A percentile compares a stretch with the other conserved stretches of the same genome.
Conservation (phyloP, 2,113 vertebrate genomes). For the Cyanistes caeruleus region DNA sequence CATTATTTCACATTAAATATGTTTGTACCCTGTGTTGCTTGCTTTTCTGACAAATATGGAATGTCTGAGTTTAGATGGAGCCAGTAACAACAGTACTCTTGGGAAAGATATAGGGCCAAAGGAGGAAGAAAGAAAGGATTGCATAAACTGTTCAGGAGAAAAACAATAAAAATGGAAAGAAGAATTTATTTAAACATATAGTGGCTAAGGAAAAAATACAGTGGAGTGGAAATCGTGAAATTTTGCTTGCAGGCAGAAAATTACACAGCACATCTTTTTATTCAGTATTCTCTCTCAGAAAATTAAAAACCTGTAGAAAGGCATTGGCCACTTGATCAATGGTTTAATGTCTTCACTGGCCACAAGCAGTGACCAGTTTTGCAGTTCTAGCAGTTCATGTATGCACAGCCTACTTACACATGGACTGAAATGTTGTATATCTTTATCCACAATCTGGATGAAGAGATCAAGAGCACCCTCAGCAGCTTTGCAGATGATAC, state of each 20-base stretch:
- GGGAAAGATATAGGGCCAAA: neutral
- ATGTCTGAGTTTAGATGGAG: constrained; percentile 4
- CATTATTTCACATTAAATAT: neutral
- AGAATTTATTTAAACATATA: neutral
- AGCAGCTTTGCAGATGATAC: neutral
- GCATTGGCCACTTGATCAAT: neutral
- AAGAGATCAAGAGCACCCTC: neutral
- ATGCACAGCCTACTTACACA: neutral
- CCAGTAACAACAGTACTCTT: neutral
- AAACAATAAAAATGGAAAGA: neutral
- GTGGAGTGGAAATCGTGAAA: neutral
- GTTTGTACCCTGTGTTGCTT: neutral
- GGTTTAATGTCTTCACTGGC: neutral
- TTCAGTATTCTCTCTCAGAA: neutral
- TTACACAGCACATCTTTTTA: neutral
- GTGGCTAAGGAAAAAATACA: neutral
- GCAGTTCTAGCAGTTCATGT: neutral
- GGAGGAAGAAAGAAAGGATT: neutral
- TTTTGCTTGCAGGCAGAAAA: neutral
- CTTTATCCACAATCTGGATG: fast-evolving
- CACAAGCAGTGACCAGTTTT: neutral
- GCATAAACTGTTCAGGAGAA: neutral
- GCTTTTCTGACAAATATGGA: neutral
- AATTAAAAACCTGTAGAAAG: neutral
- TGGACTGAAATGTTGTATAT: neutral